Evolutionary conservation across 2,888 invertebrate species (phyloP), one percentile per base, ranked within the genome.

Genomic region (Lamellibrachia satsuma): DNA sequence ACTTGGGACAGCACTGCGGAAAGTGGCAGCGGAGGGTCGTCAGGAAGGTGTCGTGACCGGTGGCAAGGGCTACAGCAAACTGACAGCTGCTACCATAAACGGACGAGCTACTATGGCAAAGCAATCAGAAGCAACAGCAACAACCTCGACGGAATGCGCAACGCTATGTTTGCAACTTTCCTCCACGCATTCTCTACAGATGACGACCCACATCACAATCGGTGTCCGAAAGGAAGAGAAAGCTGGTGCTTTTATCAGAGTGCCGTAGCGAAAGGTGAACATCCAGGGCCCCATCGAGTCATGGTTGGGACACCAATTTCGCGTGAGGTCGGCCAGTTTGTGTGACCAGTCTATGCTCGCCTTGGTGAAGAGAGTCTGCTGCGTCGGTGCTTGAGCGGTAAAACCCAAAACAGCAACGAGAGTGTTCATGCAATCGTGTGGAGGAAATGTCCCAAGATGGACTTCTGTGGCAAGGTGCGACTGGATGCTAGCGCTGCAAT

Each of bases 151-250:
- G 2, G 15, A 60, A 60, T 60, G 60, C 60, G 60, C 60, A 60
- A 60, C 22, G 60, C 60, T 60, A 15, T 91, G 15, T n/a, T 90
- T 15, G 91, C 27, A 9, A 52, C 91, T 4, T 91, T 91, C 91
- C n/a, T 52, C 15, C 91, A 91, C 3, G 91, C 91, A 11, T 1
- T 9, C 15, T 90, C 91, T 4, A 91, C 91, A 27, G 91, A 91
- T 15, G 27, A 91, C 11, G 52, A 91, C 9, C 91, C 91, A 8
- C 91, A 15, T 91, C 91, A 91, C n/a, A 27, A 91, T 91, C 91
- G 52, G 11, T 91, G 91, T 11, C 60, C 11, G 15, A 15, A 60
- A 15, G 60, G 60, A 15, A 7, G 60, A 60, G 11, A 60, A 0
- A 60, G 60, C 60, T 7, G 15, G 60, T 60, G 60, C 15, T 60